Evolutionary conservation across 53 echinoderm and acorn worm genomes (phyloP).

Genomic region (Echinometra lucunter): DNA sequence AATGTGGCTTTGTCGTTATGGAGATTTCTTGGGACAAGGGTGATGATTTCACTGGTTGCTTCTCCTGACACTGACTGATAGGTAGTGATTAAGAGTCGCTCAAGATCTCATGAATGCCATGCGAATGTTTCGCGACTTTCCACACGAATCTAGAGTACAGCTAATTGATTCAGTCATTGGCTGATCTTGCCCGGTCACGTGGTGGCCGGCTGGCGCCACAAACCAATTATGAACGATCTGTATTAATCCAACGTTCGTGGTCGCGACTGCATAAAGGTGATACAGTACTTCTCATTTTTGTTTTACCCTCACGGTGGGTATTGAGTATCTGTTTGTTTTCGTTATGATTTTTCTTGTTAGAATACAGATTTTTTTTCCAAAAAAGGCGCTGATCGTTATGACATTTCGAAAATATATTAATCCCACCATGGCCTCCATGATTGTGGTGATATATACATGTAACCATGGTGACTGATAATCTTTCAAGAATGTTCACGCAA

Average conservation of each 20-base stretch:
- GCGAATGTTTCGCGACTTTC: conserved; percentile 2
- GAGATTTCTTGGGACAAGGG: neutral
- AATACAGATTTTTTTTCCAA: neutral
- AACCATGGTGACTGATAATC: no score
- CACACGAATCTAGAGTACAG: neutral
- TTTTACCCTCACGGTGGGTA: neutral
- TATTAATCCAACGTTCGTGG: conserved; percentile 23
- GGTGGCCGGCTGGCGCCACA: conserved; percentile 26
- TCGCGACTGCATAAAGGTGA: neutral
- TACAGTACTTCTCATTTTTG: neutral
- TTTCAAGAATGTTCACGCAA: neutral
- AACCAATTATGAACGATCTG: conserved; percentile 21
- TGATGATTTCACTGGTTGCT: neutral
- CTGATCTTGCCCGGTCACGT: conserved; percentile 16
- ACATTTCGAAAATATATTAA: no score
- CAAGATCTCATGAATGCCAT: neutral
- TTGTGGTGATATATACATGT: neutral
- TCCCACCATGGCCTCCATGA: neutral
- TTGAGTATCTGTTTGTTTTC: neutral
- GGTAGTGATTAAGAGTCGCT: conserved; percentile 30
- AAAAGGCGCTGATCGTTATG: neutral
- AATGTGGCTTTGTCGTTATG: neutral
- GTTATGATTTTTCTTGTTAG: neutral
- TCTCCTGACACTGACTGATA: conserved; percentile 7
- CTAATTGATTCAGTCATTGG: conserved; percentile 59